Base-by-base conservation (phyloP, 2,113 vertebrate genomes). In the Pyxicephalus adspersus region DNA sequence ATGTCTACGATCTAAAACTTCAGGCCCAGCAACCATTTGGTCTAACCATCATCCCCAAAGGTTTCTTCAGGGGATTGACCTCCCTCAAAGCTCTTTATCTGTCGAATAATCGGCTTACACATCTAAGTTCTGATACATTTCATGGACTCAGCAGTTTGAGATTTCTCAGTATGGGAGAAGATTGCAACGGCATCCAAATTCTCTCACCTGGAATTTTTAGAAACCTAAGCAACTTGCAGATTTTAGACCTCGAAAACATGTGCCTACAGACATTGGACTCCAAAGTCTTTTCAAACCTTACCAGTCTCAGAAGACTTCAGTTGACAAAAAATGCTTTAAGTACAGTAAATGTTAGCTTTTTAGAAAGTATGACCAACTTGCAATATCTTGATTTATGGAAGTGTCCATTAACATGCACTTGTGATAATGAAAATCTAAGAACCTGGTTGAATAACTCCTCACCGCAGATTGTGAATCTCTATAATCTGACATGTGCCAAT, bases 201-300 rank as follows among this genome's bases (percentile, higher is more conserved):
- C 87, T 95, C 16, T 86, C 90, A 0, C 86, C 94, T 0, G 94
- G 94, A 1, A 64, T 94, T 71, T 97, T 97, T 85, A 94, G 91
- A 86, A 96, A 94, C 80, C 88, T 95, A 11, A 83, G 50, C 55
- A 88, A 85, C 11, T 79, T 98, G 55, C 85, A 65, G 19, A 79
- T 0, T n/a, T 83, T 97, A 58, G 22, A 67, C 28, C 72, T 92
- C 76, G 94, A 96, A 88, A 96, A 94, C 2, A 87, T 84, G 0
- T 90, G 89, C 29, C 86, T 96, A 19, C 91, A 90, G 25, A 90
- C 89, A 0, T 76, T 97, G 76, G 87, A 89, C 25, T 80, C 87
- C 11, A 87, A 93, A 0, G 91, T 96, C 19, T 94, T 97, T 2
- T 93, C 92, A 16, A 92, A 94, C 81, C 93, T 97, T 15, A 94